Conservation (phyloP, 2,113 vertebrate genomes). For the Tragelaphus imberbis region DNA sequence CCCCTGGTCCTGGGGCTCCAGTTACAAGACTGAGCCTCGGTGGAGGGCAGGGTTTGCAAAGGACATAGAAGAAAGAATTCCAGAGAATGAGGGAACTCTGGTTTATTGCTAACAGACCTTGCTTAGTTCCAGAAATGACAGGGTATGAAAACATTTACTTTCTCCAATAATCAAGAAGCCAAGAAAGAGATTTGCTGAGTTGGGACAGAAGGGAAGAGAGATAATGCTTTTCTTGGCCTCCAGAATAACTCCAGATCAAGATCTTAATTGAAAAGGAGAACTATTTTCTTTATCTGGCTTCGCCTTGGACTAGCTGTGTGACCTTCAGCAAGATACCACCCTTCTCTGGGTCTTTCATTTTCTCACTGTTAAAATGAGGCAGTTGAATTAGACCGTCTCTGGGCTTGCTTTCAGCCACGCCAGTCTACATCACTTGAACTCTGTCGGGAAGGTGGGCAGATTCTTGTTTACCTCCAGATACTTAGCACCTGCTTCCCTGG, state of each 20-base stretch:
- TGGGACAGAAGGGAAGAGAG: neutral
- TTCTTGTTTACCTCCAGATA: neutral
- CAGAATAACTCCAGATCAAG: constrained; percentile 6
- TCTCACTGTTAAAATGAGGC: constrained; percentile 4
- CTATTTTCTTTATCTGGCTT: constrained; percentile 41
- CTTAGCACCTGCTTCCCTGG: neutral
- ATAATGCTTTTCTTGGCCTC: constrained; percentile 14
- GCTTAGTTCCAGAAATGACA: constrained; percentile 13
- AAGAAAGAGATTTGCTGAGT: constrained; percentile 17
- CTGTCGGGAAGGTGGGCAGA: neutral
- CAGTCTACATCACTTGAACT: neutral
- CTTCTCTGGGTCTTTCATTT: constrained; percentile 8
- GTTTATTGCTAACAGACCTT: constrained; percentile 23
- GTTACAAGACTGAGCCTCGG: neutral
- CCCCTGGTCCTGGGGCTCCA: neutral
- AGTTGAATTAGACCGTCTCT: neutral
- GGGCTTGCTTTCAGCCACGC: neutral
- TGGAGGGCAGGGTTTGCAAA: neutral
- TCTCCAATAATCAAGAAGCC: constrained; percentile 25
- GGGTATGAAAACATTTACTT: constrained; percentile 26
- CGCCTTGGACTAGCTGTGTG: neutral
- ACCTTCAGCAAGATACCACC: neutral
- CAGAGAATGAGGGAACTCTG: constrained; percentile 28
- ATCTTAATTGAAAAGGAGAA: constrained; percentile 44
- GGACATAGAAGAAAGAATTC: neutral